Base-by-base conservation (phyloP, 2,797 vertebrate genomes). In the Pseudopleuronectes americanus region DNA sequence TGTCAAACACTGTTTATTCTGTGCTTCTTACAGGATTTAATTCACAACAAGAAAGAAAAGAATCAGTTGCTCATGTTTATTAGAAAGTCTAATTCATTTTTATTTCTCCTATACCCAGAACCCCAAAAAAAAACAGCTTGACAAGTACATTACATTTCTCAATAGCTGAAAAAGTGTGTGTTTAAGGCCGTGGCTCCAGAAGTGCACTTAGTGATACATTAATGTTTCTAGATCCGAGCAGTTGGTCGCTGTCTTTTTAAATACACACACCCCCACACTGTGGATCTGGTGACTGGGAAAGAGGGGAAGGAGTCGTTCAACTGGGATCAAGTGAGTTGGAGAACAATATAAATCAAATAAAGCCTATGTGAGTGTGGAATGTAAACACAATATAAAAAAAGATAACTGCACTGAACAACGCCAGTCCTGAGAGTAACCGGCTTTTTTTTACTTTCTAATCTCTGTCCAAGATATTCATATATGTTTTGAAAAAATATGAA, bases 71-170 rank as follows among this genome's bases (percentile, higher is more conserved):
- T 82, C 76, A 62, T 67, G 85, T 89, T 92, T 93, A 91, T 92
- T 92, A 94, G 88, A 94, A 94, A 94, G 90, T 92, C 85, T 89
- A 84, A 83, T 90, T 93, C 77, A 77, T 90, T 91, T 92, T 92
- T 92, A 90, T 95, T 94, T 87, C 81, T 63, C 76, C 59, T 62
- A 52, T 69, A 76, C 79, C 72, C 84, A 84, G 80, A 84, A 9
- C 33, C 33, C 33, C 33, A 82, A 67, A 76, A 67, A 77, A 13
- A 63, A 87, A 87, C 71, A 89, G 76, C 84, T 80, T 75, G 74
- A 93, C 75, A 90, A 89, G 74, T 93, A 38, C 36, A 38, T 38
- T 38, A 12, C 9, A 38, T 38, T 45, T 45, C 4, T 16, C 14
- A 87, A 88, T 71, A 89, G 76, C 84, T 80, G 74, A 73, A 92